Base-by-base conservation (phyloP, 2,113 vertebrate genomes). In the Hippocampus abdominalis region DNA sequence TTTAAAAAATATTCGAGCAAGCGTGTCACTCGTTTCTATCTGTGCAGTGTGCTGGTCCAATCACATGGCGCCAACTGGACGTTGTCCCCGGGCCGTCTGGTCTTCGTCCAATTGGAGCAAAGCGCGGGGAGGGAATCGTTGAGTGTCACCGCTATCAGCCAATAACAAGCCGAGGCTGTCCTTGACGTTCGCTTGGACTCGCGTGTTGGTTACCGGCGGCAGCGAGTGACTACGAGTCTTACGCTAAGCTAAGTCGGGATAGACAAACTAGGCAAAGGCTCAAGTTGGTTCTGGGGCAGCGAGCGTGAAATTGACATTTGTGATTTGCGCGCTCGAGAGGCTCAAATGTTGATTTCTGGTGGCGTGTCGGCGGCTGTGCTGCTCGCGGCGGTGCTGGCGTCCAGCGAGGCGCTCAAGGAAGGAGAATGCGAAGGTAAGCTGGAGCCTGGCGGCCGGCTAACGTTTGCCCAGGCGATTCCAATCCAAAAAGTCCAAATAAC, bases 391-490 rank as follows among this genome's bases (percentile, higher is more conserved):
- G 69, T 95, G 42, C 93, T 91, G 1, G 88, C 82, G 39, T 60
- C 77, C 3, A 59, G 72, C 27, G 89, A 87, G 70, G 89, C 92
- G 48, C 84, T 96, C 74, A 93, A 91, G 20, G 92, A 94, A 3
- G 95, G 95, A 67, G 95, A 96, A 3, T 96, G 96, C 85, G 96
- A 96, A 93, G 96, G 96, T 96, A 89, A 86, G 93, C 40, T 51
- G 5, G 6, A 51, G 16, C 15, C 46, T 9, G 8, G 9, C 21
- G 21, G 51, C n/a, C 51, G 15, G 51, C 51, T 54, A 54, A 23
- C 51, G 21, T 48, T 73, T 74, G 73, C 77, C 10, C 0, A 42
- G 16, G 23, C 23, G 16, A 27, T n/a, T 46, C n/a, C 56, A 2
- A 29, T 29, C 12, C 12, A 29, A 59, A 27, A 11, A 23, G n/a